Evolutionary conservation across 2,888 invertebrate genomes (phyloP), one percentile per base, ranked within the genome.

Genomic region (Limnephilus auricula): DNA sequence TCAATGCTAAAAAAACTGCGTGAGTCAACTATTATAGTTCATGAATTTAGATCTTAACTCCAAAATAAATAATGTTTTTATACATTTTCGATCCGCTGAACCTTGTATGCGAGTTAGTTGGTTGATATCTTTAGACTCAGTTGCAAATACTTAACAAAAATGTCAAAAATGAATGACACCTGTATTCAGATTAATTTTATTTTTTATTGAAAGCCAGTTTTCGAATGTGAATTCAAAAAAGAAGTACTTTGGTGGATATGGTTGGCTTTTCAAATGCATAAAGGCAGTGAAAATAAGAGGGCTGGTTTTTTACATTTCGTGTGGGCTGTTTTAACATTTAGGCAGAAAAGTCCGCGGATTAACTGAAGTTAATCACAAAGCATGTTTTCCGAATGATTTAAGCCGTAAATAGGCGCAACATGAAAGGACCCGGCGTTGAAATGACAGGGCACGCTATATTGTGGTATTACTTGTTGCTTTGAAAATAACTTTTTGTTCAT

Each of bases 401-500:
- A 78, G 78, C 65, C 25, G 87, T 88, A 88, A 88, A 88, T 88
- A 88, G 87, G 87, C 87, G n/a, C 87, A 88, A 88, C 87, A 78
- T 88, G 87, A 88, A 88, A 78, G 65, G 78, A 78, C 45, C 31
- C 82, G 25, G 82, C 82, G 80, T 34, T 88, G 83, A 91, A 82
- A 91, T 88, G 82, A 82, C 89, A 89, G 84, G 83, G 89, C 91
- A 91, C 91, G 91, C 91, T 91, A 91, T 79, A 45, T 45, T 45
- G 89, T 85, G 89, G 78, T 32, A 80, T 45, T 79, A 91, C 91
- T 91, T 91, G 91, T 91, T 91, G 91, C 91, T 83, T 89, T 82
- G 79, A 79, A 90, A 90, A 90, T 30, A 65, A 79, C 78, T 88
- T 78, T 78, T 78, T 78, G 87, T 78, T 88, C 34, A 32, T 65